phyloP scores from a whole-genome alignment of 2,888 invertebrate species.

The Quadroppia sp. region DNA sequence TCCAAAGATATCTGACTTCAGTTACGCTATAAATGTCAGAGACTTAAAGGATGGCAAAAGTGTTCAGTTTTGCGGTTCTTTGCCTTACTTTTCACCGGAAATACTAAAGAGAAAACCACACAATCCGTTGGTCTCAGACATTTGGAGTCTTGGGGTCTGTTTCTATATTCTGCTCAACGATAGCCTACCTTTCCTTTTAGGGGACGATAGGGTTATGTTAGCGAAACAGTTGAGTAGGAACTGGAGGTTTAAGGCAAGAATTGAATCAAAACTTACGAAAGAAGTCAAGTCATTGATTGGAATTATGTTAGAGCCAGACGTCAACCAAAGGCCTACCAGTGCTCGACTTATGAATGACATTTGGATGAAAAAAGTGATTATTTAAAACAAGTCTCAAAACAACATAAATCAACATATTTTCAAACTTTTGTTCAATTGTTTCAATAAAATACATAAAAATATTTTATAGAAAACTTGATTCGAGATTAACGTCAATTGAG shows the following conservation, averaged over 20 bases:
- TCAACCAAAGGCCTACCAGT: not conserved
- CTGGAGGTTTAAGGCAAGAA: slow-evolving; percentile 9
- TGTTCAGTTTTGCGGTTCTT: slow-evolving; percentile 37
- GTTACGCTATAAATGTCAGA: slow-evolving; percentile 18
- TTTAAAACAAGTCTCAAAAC: no score
- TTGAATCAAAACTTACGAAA: not conserved
- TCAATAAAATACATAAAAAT: no score
- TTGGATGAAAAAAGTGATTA: not conserved
- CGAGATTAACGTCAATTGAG: no score
- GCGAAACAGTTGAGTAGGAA: slow-evolving; percentile 21
- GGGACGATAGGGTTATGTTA: slow-evolving; percentile 25
- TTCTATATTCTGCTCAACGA: slow-evolving; percentile 39
- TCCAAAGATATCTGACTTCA: slow-evolving; percentile 61
- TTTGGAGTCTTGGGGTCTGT: slow-evolving; percentile 42
- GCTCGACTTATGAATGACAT: not conserved
- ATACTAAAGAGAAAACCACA: slow-evolving; percentile 20
- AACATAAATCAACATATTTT: no score
- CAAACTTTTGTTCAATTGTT: no score
- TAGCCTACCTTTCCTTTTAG: slow-evolving; percentile 22
- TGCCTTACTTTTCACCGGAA: slow-evolving; percentile 41
- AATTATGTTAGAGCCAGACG: slow-evolving; percentile 35
- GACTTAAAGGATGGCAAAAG: not conserved
- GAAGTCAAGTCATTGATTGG: slow-evolving; percentile 14
- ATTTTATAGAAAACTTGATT: no score
- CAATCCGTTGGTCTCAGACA: slow-evolving; percentile 38